These are phyloP conservation scores for Halocynthia aurantium DNA, from an alignment of 23 tunicate species.

Conservation along the genomic window DNA sequence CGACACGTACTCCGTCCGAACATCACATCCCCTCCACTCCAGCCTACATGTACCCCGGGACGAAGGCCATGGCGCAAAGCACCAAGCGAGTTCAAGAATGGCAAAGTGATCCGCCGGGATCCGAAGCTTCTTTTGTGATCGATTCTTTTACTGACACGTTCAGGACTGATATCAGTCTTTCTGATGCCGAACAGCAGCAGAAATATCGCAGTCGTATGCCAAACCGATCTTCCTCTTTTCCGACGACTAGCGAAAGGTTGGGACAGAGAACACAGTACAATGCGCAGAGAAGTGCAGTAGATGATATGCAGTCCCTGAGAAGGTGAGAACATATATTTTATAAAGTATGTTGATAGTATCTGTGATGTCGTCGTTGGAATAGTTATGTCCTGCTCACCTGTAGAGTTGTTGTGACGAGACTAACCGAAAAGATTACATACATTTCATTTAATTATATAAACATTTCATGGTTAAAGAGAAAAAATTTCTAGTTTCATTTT, in stretches of 20 bases:
- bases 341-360: neutral
- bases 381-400: neutral
- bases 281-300: no score
- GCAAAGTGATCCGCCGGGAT: neutral
- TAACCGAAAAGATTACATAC: no score
- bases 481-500: no score
- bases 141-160: neutral
- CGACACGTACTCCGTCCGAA: neutral
- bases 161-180: neutral
- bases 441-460: no score
- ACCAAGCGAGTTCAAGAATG: neutral
- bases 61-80: slow-evolving; percentile 6
- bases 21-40: neutral
- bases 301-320: neutral
- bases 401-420: no score
- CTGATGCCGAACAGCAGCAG: neutral
- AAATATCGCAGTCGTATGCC: slow-evolving; percentile 6
- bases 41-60: neutral
- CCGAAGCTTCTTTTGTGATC: neutral
- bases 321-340: neutral
- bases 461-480: no score
- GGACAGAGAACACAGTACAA: no score
- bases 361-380: neutral
- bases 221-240: neutral
- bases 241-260: no score